phyloP scores from a whole-genome alignment of 2,113 vertebrate species.

The Nematolebias whitei region DNA sequence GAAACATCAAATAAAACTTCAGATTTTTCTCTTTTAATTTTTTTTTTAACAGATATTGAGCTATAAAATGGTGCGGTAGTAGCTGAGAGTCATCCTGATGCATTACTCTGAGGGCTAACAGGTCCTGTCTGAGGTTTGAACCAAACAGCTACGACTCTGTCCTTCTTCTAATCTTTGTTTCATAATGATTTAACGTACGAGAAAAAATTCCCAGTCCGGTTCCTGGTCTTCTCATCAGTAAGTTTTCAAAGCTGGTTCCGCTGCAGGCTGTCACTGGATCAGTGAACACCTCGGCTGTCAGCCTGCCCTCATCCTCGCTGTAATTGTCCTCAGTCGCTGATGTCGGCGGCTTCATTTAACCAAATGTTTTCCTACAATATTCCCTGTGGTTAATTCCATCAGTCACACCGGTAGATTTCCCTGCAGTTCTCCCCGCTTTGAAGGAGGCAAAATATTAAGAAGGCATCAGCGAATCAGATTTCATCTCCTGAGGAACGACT shows the following conservation, averaged over 20 bases:
- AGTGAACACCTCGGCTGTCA: neutral
- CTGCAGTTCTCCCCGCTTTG: constrained; percentile 36
- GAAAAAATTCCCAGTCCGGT: neutral
- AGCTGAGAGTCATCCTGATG: no score
- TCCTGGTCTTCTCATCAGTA: neutral
- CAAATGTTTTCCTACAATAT: constrained; percentile 44
- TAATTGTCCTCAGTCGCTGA: constrained; percentile 61
- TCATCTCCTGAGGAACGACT: constrained; percentile 20
- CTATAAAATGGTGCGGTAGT: no score
- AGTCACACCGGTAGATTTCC: constrained; percentile 60
- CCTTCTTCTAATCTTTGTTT: no score
- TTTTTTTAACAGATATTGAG: no score
- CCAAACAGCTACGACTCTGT: no score
- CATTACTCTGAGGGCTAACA: no score
- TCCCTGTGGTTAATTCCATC: constrained; percentile 65
- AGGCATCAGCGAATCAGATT: constrained; percentile 41
- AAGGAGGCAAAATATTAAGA: constrained; percentile 47
- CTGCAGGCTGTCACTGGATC: neutral
- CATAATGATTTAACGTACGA: neutral
- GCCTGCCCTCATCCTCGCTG: constrained; percentile 16
- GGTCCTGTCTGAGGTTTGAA: no score
- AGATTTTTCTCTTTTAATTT: no score
- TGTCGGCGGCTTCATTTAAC: constrained; percentile 65
- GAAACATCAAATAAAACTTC: no score
- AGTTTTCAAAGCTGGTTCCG: neutral